Conservation (phyloP, 2,888 invertebrate species). For the Pristionchus entomophagus region DNA sequence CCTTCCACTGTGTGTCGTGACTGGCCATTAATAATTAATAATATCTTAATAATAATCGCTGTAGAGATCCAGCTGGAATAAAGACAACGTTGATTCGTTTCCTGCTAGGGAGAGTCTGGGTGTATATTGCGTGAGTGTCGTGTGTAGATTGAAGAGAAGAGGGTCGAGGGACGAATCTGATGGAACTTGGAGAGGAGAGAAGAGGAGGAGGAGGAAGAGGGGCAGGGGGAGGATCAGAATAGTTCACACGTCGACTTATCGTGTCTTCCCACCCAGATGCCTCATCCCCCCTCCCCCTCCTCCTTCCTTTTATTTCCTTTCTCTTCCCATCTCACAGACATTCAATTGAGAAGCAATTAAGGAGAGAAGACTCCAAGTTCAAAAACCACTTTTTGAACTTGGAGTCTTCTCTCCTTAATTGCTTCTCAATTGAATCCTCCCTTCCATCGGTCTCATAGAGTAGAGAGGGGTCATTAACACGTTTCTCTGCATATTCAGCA, state of each 20-base stretch:
- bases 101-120: not conserved
- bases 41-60: slow-evolving; percentile 5
- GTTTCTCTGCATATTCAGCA: not conserved
- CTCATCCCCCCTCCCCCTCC: not conserved
- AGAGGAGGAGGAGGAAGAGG: slow-evolving; percentile 12
- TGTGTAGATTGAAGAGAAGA: slow-evolving; percentile 6
- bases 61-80: slow-evolving; percentile 1
- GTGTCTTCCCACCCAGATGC: not conserved
- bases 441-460: not conserved
- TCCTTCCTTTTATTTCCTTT: not conserved
- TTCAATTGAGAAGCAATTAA: slow-evolving; percentile 15
- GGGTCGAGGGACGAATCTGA: slow-evolving; percentile 15
- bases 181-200: slow-evolving; percentile 1
- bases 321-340: not conserved
- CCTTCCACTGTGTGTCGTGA: not conserved
- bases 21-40: slow-evolving; percentile 30
- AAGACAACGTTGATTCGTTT: not conserved
- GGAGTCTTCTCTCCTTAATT: not conserved
- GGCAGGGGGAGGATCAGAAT: slow-evolving; percentile 19
- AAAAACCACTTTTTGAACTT: slow-evolving; percentile 31
- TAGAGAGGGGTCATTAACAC: not conserved
- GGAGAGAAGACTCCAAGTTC: not conserved
- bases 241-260: slow-evolving; percentile 10
- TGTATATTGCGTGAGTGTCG: slow-evolving; percentile 14
- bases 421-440: not conserved